These are phyloP conservation scores for Catharus minimus DNA, from an alignment of 2,113 vertebrate species.

Conservation along the genomic window DNA sequence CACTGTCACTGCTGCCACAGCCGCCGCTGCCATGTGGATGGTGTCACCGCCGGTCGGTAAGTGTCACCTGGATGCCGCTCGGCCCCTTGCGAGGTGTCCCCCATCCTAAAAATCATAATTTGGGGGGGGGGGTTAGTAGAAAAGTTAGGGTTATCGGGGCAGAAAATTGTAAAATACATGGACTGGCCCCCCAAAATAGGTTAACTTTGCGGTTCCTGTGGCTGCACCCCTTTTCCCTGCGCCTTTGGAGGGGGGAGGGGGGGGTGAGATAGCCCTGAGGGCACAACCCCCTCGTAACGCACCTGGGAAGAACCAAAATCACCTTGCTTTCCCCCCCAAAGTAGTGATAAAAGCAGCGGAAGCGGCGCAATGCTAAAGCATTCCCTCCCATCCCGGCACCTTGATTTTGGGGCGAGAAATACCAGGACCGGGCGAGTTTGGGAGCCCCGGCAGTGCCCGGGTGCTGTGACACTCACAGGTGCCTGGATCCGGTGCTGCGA, in stretches of 20 bases:
- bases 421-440: rapidly evolving
- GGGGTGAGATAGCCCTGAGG: neutral
- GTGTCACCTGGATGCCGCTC: neutral
- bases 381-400: neutral
- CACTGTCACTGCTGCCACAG: neutral
- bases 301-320: neutral
- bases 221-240: neutral
- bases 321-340: rapidly evolving
- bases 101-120: neutral
- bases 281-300: rapidly evolving
- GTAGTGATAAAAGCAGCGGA: neutral
- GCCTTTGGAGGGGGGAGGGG: rapidly evolving
- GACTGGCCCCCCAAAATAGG: rapidly evolving
- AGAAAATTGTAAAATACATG: rapidly evolving
- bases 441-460: rapidly evolving
- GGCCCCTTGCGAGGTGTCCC: neutral
- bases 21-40: slow-evolving; percentile 44
- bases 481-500: neutral
- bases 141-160: neutral
- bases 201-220: neutral
- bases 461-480: neutral
- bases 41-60: slow-evolving; percentile 49
- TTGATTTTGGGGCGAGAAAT: neutral
- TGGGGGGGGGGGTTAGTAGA: neutral
- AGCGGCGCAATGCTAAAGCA: neutral